Evolutionary conservation across 2,888 invertebrate species (phyloP), one percentile per base, ranked within the genome.

Genomic region (Zeuzera pyrina): DNA sequence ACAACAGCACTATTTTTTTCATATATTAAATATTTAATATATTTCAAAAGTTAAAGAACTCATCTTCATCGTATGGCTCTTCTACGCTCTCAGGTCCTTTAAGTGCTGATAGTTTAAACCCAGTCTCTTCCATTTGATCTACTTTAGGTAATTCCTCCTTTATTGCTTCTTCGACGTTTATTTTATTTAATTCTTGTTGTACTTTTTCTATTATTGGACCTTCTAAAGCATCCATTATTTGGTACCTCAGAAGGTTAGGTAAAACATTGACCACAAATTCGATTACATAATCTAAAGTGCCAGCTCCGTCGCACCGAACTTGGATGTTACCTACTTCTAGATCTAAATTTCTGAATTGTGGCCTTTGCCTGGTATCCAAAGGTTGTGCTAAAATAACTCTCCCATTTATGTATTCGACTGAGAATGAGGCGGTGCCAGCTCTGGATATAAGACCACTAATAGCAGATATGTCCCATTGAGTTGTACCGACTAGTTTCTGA

Each of bases 201-300:
- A 94, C 78, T 38, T 89, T 87, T 45, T 88, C 86, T 57, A 87
- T 91, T 2, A 94, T 68, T 0, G 94, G 93, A 21, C 88, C 88
- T 69, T 94, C 94, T 22, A 94, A 61, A 0, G 93, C 92, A 54
- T 93, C 92, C 88, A 94, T 91, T 37, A 95, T 93, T 71, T 94
- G 94, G 59, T 93, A 93, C 33, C 95, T 86, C 38, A 96, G 73
- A 27, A 94, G 73, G 83, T 96, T 95, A 1, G 95, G 94, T 30
- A 95, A 55, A 28, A 95, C 83, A 62, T 95, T 96, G 0, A 94
- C 86, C 3, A 85, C 86, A 35, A 92, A 89, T 70, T 96, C 95
- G 38, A 94, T 78, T 1, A 91, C 57, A 55, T 94, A 95, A 69
- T 96, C 95, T 10, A 92, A 42, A 1, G 93, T 93, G n/a, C 95